Conservation (phyloP, 2,113 vertebrate genomes). For the Pelodiscus sinensis region DNA sequence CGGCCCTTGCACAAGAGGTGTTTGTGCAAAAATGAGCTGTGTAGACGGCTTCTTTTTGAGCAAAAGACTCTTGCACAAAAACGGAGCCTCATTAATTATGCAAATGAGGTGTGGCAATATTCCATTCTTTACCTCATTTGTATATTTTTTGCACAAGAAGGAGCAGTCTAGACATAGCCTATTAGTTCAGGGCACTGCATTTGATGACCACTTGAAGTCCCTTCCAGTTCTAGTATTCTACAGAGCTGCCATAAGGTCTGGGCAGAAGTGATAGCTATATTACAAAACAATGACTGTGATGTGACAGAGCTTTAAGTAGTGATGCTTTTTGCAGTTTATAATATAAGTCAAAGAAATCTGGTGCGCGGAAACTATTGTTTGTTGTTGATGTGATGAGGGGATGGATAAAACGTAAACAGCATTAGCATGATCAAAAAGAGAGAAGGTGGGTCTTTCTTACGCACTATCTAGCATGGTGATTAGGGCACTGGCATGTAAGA, state of each 20-base stretch:
- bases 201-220: no score
- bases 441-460: neutral
- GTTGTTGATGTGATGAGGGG: neutral
- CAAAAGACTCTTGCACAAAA: no score
- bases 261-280: neutral
- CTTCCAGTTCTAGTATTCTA: no score
- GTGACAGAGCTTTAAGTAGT: neutral
- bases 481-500: slow-evolving; percentile 39
- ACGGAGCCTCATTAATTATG: no score
- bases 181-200: no score
- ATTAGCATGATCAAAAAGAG: neutral
- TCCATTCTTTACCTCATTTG: no score
- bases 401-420: slow-evolving; percentile 32
- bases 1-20: no score
- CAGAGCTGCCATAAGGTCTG: neutral
- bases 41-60: no score
- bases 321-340: neutral
- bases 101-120: no score
- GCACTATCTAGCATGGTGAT: slow-evolving; percentile 28
- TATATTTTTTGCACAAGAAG: no score
- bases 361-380: neutral
- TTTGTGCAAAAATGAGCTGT: no score
- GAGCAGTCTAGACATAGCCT: no score
- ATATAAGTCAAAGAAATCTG: neutral
- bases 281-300: neutral